Percentiles rank a stretch among this genome's conserved stretches.
Evolutionary conservation across 2,113 vertebrate species (phyloP).

Genomic region (Charina bottae): DNA sequence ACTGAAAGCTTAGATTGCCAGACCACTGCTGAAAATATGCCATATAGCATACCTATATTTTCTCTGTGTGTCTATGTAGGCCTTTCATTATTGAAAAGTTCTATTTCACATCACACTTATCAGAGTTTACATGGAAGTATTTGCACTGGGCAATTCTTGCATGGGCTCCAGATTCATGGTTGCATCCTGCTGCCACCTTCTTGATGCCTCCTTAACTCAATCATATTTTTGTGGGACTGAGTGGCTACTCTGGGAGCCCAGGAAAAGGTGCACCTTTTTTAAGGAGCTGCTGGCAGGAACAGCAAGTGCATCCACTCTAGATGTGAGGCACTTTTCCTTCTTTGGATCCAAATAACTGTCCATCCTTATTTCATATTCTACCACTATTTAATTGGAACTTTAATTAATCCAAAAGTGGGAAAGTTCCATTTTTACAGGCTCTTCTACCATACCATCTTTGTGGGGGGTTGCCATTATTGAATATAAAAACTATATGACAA

Average conservation of each 20-base stretch:
- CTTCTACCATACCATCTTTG: no score
- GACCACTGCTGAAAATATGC: conserved; percentile 1
- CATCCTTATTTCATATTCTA: no score
- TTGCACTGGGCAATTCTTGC: not conserved
- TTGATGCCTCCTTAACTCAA: not conserved
- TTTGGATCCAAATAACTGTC: not conserved
- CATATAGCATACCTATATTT: not conserved
- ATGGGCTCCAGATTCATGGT: not conserved
- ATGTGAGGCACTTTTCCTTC: not conserved
- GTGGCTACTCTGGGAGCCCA: not conserved
- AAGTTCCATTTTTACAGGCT: no score
- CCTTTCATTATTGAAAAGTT: not conserved
- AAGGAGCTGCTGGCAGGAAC: not conserved
- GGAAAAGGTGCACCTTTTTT: not conserved
- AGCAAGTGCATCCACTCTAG: not conserved
- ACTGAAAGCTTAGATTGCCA: not conserved
- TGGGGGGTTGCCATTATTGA: no score
- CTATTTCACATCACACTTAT: not conserved
- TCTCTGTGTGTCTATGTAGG: not conserved
- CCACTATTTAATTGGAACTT: no score
- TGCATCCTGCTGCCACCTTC: not conserved
- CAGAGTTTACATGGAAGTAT: not conserved
- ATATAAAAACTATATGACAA: no score
- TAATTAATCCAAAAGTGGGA: no score
- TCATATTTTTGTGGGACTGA: not conserved